Conservation (phyloP, 30 jellyfish, hydroid and myxozoan genomes). For the Aurelia coerulea region DNA sequence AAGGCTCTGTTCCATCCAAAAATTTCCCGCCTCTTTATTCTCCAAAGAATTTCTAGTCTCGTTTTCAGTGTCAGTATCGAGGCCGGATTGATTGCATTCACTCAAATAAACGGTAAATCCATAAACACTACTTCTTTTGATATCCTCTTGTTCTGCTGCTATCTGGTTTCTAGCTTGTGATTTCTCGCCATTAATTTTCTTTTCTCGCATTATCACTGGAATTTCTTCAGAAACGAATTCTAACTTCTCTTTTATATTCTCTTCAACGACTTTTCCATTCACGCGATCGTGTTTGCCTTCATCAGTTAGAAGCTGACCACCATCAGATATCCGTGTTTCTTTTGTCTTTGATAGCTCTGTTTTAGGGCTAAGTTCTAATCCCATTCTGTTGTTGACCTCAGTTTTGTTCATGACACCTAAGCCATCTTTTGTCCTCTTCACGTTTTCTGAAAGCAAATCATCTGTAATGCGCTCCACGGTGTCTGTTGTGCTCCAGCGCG, state of each 20-base stretch:
- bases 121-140: slow-evolving; percentile 46
- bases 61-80: not conserved
- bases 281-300: not conserved
- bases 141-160: slow-evolving; percentile 10
- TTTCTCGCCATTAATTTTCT: not conserved
- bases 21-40: slow-evolving; percentile 15
- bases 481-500: slow-evolving; percentile 30
- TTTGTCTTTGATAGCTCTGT: slow-evolving; percentile 1
- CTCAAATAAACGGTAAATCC: slow-evolving; percentile 55
- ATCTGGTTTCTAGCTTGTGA: not conserved
- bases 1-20: slow-evolving; percentile 36
- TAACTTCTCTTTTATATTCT: no score
- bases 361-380: slow-evolving; percentile 10
- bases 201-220: not conserved
- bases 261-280: not conserved
- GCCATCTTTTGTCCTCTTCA: slow-evolving; percentile 13
- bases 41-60: not conserved
- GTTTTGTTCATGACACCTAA: slow-evolving; percentile 18
- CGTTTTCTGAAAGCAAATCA: not conserved
- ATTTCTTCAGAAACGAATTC: no score
- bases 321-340: slow-evolving; percentile 10
- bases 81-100: slow-evolving; percentile 17
- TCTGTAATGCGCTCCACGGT: slow-evolving; percentile 15
- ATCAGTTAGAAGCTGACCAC: not conserved
- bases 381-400: slow-evolving; percentile 13